A percentile compares a stretch with the other conserved stretches of the same genome.
phyloP scores from a whole-genome alignment of 2,888 invertebrate genomes.

The Drosophila infuscata region DNA sequence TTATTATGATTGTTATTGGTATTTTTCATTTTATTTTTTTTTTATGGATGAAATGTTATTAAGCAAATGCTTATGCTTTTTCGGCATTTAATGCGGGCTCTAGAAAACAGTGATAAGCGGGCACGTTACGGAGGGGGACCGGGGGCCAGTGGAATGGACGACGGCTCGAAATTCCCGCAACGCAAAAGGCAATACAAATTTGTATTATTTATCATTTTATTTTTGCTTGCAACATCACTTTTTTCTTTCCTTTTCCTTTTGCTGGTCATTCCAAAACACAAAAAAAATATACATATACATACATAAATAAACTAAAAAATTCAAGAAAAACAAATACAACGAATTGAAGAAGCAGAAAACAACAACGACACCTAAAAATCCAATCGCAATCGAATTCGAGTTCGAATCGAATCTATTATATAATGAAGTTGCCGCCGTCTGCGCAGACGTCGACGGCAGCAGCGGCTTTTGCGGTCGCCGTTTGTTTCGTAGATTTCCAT shows the following conservation, averaged over 20 bases:
- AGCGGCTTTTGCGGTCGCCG: slow-evolving; percentile 27
- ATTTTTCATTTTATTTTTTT: slow-evolving; percentile 1
- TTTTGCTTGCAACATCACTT: slow-evolving; percentile 56
- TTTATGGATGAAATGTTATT: slow-evolving; percentile 17
- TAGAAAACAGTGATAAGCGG: slow-evolving; percentile 4
- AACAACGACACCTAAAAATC: slow-evolving; percentile 38
- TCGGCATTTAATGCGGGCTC: slow-evolving; percentile 38
- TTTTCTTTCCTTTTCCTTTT: slow-evolving; percentile 24
- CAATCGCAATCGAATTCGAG: slow-evolving; percentile 53
- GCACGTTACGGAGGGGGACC: background rate
- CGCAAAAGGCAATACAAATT: slow-evolving; percentile 31
- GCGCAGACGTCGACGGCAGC: slow-evolving; percentile 27
- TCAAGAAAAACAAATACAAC: slow-evolving; percentile 1
- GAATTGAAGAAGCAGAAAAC: slow-evolving; percentile 34
- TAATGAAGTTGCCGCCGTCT: slow-evolving; percentile 67
- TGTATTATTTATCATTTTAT: slow-evolving; percentile 33
- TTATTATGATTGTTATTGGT: slow-evolving; percentile 38
- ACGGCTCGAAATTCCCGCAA: slow-evolving; percentile 13
- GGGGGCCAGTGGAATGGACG: background rate
- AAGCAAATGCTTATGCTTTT: slow-evolving; percentile 22
- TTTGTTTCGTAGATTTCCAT: slow-evolving; percentile 81
- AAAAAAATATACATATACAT: slow-evolving; percentile 2
- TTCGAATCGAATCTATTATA: slow-evolving; percentile 79
- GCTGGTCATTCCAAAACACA: slow-evolving; percentile 49
- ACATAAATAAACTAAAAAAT: slow-evolving; percentile 3